phyloP scores from a whole-genome alignment of 1,140 invertebrate species.

The Zaprionus camerounensis region DNA sequence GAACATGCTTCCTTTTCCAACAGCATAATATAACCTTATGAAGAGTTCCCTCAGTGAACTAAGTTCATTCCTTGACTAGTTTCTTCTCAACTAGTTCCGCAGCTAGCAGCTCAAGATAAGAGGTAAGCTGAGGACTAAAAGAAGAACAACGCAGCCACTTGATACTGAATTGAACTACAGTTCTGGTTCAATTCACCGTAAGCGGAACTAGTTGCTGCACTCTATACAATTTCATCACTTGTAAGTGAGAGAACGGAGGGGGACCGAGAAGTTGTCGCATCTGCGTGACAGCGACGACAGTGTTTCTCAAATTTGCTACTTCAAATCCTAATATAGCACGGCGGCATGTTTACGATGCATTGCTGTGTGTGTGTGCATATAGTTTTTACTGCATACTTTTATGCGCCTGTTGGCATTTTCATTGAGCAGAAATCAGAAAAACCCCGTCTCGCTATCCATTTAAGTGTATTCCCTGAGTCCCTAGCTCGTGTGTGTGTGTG shows the following conservation, averaged over 20 bases:
- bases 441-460: slow-evolving; percentile 39
- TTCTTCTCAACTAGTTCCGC: not conserved
- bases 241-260: not conserved
- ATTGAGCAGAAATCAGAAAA: slow-evolving; percentile 72
- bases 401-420: slow-evolving; percentile 65
- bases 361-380: slow-evolving; percentile 29
- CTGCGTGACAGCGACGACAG: slow-evolving; percentile 51
- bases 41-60: too few relatives aligned
- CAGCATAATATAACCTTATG: too few relatives aligned
- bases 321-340: slow-evolving; percentile 71
- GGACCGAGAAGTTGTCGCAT: slow-evolving; percentile 1
- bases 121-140: too few relatives aligned
- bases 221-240: not conserved
- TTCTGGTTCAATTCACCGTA: not conserved
- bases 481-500: not conserved
- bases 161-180: not conserved
- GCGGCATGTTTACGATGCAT: slow-evolving; percentile 77
- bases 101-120: too few relatives aligned
- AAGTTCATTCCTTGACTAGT: too few relatives aligned
- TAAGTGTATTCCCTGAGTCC: slow-evolving; percentile 33
- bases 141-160: too few relatives aligned
- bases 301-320: slow-evolving; percentile 60
- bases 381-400: slow-evolving; percentile 55
- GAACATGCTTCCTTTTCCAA: too few relatives aligned
- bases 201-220: not conserved